Conservation (phyloP, 2,113 vertebrate genomes). For the Condylura cristata region DNA sequence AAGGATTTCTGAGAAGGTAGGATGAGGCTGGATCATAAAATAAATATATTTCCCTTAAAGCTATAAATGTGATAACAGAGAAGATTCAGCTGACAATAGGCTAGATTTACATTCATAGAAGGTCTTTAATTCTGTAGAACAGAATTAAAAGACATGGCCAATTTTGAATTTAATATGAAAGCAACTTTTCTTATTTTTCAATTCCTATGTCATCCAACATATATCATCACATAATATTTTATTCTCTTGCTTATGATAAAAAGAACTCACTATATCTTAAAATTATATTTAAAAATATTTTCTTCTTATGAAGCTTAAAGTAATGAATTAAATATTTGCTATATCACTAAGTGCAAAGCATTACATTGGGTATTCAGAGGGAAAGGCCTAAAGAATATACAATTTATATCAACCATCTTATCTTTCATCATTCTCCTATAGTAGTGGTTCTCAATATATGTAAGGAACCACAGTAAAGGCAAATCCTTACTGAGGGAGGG, state of each 20-base stretch:
- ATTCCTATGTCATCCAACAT: background rate
- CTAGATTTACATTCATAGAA: background rate
- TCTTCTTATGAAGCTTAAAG: slow-evolving; percentile 10
- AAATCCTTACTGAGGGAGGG: background rate
- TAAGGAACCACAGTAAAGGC: background rate
- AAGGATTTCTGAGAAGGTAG: background rate
- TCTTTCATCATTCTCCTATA: background rate
- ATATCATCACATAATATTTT: background rate
- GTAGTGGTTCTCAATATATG: background rate
- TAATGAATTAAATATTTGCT: background rate
- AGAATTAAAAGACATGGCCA: background rate
- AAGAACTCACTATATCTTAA: background rate
- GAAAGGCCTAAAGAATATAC: background rate
- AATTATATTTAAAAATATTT: background rate
- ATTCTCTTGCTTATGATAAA: background rate
- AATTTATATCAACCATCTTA: background rate
- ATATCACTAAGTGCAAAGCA: background rate
- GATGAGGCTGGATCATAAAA: background rate
- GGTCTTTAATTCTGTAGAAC: background rate
- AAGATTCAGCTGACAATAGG: background rate
- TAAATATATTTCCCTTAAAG: background rate
- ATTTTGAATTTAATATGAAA: background rate
- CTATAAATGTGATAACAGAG: slow-evolving; percentile 9
- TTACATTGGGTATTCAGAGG: background rate
- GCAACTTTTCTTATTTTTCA: background rate